phyloP scores from a whole-genome alignment of 1,140 invertebrate genomes.

The Sarcophaga bullata region DNA sequence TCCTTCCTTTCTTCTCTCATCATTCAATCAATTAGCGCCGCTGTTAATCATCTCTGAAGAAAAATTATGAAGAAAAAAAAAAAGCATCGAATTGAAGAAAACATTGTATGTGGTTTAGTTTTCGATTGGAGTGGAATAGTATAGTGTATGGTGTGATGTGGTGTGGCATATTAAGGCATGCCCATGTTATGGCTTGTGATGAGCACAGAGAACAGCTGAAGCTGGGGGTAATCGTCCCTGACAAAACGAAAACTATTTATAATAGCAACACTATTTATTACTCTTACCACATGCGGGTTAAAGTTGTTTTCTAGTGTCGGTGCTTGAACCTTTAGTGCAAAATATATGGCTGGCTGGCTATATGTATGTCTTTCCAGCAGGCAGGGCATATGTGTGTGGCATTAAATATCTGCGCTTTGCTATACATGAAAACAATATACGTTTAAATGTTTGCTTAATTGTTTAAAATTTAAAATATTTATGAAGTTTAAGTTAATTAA shows the following conservation, averaged over 20 bases:
- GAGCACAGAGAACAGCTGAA: too few species aligned
- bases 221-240: too few species aligned
- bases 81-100: neutral
- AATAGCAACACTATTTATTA: neutral
- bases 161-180: neutral
- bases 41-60: conserved; percentile 13
- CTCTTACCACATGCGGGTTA: conserved; percentile 13
- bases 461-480: conserved; percentile 2
- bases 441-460: neutral
- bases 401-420: neutral
- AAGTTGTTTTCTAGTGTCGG: conserved; percentile 8
- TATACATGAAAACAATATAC: neutral
- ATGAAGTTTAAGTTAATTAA: conserved; percentile 11
- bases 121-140: too few species aligned
- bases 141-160: neutral
- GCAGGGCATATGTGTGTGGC: neutral
- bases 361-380: too few species aligned
- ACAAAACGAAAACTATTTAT: too few species aligned
- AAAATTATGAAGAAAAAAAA: neutral
- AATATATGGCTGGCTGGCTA: neutral
- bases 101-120: neutral
- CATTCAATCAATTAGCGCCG: conserved; percentile 26
- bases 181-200: too few species aligned
- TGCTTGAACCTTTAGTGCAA: conserved; percentile 13
- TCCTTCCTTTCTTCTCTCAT: neutral